These are phyloP conservation scores for Athripsodes cinereus DNA, from an alignment of 2,888 invertebrate species.

Conservation along the genomic window DNA sequence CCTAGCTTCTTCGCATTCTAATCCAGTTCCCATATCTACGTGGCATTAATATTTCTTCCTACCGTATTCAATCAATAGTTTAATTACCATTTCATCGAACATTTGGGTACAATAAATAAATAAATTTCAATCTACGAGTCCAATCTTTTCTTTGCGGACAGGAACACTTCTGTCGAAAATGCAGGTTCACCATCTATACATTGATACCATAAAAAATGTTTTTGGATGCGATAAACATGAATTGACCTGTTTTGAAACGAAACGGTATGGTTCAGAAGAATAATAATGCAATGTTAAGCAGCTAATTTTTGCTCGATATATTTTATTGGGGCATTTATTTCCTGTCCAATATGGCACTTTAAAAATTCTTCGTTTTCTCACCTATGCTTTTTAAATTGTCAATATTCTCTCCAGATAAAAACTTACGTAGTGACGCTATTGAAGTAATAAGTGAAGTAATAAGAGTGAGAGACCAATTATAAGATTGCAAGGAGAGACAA, in stretches of 20 bases:
- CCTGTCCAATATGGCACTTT: no score
- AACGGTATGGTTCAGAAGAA: conserved; percentile 29
- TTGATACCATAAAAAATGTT: conserved; percentile 30
- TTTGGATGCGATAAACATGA: conserved; percentile 30
- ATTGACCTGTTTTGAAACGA: conserved; percentile 29
- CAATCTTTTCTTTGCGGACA: conserved; percentile 23
- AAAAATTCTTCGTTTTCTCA: no score
- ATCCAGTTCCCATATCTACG: conserved; percentile 25
- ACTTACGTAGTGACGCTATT: no score
- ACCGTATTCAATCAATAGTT: conserved; percentile 26
- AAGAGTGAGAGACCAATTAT: no score
- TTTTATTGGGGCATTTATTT: no score
- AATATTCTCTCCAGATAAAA: no score
- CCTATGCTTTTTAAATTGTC: no score
- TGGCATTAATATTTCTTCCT: conserved; percentile 20
- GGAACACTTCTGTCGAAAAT: conserved; percentile 29
- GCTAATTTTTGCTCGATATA: no score
- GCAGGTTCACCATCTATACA: conserved; percentile 30
- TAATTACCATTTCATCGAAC: conserved; percentile 30
- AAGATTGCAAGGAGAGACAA: no score
- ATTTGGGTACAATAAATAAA: conserved; percentile 28
- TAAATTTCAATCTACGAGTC: conserved; percentile 25
- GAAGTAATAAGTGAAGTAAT: no score
- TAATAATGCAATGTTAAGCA: conserved; percentile 28
- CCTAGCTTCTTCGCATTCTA: conserved; percentile 9